These are phyloP conservation scores for Drosophila lacteicornis DNA, from an alignment of 1,140 invertebrate species.

Conservation along the genomic window DNA sequence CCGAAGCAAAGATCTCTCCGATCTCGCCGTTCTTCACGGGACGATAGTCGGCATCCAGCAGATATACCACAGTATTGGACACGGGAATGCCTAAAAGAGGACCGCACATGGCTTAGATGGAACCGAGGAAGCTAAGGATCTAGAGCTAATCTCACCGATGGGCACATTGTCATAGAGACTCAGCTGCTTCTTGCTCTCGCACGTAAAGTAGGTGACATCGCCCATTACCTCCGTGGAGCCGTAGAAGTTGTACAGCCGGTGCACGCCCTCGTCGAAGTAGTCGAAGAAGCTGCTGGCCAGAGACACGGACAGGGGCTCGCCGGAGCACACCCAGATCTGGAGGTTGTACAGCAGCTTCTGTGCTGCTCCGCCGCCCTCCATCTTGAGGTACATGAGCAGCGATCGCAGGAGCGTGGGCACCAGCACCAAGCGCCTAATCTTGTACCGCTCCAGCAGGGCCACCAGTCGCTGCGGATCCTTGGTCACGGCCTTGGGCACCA, in stretches of 20 bases:
- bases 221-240: slow-evolving; percentile 95
- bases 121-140: background rate
- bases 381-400: slow-evolving; percentile 89
- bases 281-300: slow-evolving; percentile 90
- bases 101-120: slow-evolving; percentile 85
- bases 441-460: slow-evolving; percentile 88
- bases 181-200: slow-evolving; percentile 87
- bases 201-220: slow-evolving; percentile 90
- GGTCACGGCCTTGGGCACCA: slow-evolving; percentile 89
- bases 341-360: slow-evolving; percentile 86
- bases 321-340: slow-evolving; percentile 93
- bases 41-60: slow-evolving; percentile 90
- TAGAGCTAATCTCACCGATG: slow-evolving; percentile 87
- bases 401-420: slow-evolving; percentile 93
- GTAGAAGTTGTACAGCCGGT: slow-evolving; percentile 93
- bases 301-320: slow-evolving; percentile 89
- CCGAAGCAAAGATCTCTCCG: slow-evolving; percentile 92
- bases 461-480: slow-evolving; percentile 91
- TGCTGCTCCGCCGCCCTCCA: slow-evolving; percentile 84
- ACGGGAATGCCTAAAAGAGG: slow-evolving; percentile 86
- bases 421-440: slow-evolving; percentile 91
- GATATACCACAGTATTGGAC: slow-evolving; percentile 92
- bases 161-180: slow-evolving; percentile 89
- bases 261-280: slow-evolving; percentile 87
- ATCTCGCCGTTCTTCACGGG: slow-evolving; percentile 89